These are phyloP conservation scores for Yponomeuta malinellus DNA, from an alignment of 2,888 invertebrate genomes.

Conservation along the genomic window DNA sequence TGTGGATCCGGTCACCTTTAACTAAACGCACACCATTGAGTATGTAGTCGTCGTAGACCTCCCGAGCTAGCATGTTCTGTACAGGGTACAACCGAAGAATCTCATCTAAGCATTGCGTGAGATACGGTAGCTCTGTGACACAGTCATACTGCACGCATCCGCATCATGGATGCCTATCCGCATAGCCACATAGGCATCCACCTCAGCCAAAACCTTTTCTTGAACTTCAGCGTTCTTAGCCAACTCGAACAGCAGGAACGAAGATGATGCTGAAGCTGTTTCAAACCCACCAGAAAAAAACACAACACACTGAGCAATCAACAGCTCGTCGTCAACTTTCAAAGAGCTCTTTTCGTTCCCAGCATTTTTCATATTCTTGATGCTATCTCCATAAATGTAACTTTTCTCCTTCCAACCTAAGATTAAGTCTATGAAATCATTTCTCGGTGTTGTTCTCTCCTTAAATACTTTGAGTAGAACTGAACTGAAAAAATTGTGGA, in stretches of 20 bases:
- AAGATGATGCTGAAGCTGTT: conserved; percentile 35
- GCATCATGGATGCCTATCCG: too few species aligned
- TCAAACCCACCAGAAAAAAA: conserved; percentile 42
- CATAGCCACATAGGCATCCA: conserved; percentile 31
- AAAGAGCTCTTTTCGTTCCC: conserved; percentile 7
- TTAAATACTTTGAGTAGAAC: conserved; percentile 20
- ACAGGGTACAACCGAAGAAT: conserved; percentile 16
- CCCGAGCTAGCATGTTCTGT: conserved; percentile 12
- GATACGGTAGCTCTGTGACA: conserved; percentile 19
- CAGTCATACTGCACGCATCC: conserved; percentile 34
- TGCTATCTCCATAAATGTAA: conserved; percentile 1
- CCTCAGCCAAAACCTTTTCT: conserved; percentile 29
- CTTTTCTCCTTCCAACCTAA: conserved; percentile 18
- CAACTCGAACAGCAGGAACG: conserved; percentile 32
- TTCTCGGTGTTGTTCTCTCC: conserved; percentile 18
- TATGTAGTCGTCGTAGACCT: conserved; percentile 13
- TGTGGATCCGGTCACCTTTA: conserved; percentile 16
- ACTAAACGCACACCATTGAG: conserved; percentile 14
- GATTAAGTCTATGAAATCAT: conserved; percentile 21
- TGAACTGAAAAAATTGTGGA: conserved; percentile 21
- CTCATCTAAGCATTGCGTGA: conserved; percentile 18
- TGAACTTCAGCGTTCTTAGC: conserved; percentile 35
- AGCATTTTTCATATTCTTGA: conserved; percentile 2
- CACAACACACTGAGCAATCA: conserved; percentile 31
- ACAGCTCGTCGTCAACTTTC: conserved; percentile 25